Conservation (phyloP, 2,888 invertebrate genomes). For the Himalopsyche tibetana region DNA sequence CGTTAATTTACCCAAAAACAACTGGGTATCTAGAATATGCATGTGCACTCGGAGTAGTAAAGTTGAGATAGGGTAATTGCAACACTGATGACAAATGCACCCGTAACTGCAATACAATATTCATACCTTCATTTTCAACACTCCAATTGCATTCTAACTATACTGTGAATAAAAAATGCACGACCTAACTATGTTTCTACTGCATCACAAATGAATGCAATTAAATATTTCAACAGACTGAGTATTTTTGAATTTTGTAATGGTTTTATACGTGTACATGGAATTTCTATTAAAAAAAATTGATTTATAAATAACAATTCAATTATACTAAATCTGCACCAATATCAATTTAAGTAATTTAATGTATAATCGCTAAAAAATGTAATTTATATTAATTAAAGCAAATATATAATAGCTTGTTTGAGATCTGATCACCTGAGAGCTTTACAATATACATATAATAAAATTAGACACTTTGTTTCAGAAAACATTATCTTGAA, state of each 20-base stretch:
- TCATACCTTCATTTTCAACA: slow-evolving; percentile 4
- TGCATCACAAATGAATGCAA: no score
- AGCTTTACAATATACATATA: background rate
- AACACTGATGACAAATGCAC: slow-evolving; percentile 10
- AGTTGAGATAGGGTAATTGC: background rate
- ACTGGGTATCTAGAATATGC: background rate
- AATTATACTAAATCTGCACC: no score
- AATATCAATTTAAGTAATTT: no score
- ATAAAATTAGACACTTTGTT: background rate
- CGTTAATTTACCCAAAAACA: background rate
- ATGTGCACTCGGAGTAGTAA: background rate
- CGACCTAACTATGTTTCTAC: no score
- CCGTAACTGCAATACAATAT: background rate
- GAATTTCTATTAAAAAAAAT: no score
- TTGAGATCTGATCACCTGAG: background rate
- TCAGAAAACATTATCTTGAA: background rate
- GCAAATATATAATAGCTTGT: no score
- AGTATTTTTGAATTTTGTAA: no score
- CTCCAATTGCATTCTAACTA: slow-evolving; percentile 1
- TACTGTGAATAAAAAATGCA: background rate
- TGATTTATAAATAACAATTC: no score
- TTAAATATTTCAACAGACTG: no score
- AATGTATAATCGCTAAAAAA: no score
- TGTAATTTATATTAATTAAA: no score
- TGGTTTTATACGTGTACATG: no score